phyloP scores from a whole-genome alignment of 1,140 invertebrate genomes.

The Trachymyrmex cornetzi region DNA sequence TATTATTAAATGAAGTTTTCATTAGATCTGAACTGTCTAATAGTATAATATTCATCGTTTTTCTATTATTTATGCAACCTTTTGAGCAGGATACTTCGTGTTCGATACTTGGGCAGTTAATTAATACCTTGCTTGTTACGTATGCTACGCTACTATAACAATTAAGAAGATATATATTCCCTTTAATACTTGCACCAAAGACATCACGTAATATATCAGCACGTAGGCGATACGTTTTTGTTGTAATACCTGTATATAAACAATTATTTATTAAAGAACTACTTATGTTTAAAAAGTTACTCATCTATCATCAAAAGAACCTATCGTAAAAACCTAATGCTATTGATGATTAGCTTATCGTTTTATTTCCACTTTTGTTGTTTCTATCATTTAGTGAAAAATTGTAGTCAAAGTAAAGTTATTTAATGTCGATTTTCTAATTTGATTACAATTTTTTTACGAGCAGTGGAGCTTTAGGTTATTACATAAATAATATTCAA shows the following conservation, averaged over 20 bases:
- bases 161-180: not conserved
- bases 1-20: not conserved
- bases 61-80: not conserved
- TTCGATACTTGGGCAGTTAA: conserved; percentile 10
- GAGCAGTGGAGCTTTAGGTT: not conserved
- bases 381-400: not conserved
- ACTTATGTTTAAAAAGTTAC: not conserved
- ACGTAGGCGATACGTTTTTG: not conserved
- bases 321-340: not conserved
- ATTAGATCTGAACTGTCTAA: not conserved
- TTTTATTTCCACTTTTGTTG: not conserved
- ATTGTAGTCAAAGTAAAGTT: not conserved
- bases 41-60: not conserved
- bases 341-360: not conserved
- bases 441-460: not conserved
- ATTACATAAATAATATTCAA: not conserved
- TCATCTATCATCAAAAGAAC: not conserved
- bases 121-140: not conserved
- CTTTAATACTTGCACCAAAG: not conserved
- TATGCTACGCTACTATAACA: not conserved
- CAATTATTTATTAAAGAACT: not conserved
- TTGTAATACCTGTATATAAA: not conserved
- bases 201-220: not conserved
- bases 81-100: not conserved
- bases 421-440: not conserved